Base-by-base conservation (phyloP, 2,888 invertebrate genomes). In the Sisyra nigra region DNA sequence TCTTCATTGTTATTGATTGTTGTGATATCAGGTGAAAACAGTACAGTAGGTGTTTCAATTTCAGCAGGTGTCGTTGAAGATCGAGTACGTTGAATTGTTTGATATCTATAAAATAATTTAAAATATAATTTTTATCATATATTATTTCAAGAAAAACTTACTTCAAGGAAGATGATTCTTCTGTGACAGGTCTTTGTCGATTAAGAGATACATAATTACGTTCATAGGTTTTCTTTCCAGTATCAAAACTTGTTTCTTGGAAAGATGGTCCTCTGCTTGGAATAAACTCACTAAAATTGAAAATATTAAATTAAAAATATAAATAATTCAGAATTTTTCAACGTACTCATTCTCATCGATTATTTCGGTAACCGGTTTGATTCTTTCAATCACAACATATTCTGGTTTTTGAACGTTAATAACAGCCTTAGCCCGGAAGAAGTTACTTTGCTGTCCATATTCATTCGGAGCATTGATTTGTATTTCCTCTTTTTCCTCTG, bases 341-440 rank as follows among this genome's bases (percentile, higher is more conserved):
- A 34, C 11, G 8, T 34, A 34, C 15, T 34, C 15, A 34, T 34
- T 48, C 34, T 49, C 50, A 45, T 50, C 47, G 41, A 51, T 52
- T 7, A 55, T 56, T 2, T 58, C 55, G 5, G 67, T 63, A 3
- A 66, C 65, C 2, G 70, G 71, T 48, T 73, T 65, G 45, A 67
- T 70, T 51, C 80, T 64, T 52, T 71, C 67, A 33, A 82, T 77
- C 2, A 78, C 79, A 2, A 77, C 75, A 52, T 81, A 81, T 54
- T 77, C 74, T 2, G 76, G 76, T 14, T 58, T 58, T 8, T 30
- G 15, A 6, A 15, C 14, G 15, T 11, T 19, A 18, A 17, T 15
- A n/a, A 17, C 17, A 14, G 38, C 19, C 11, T 17, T 18, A 18
- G 38, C 11, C 3, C 24, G 24, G 24, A 24, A 24, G 24, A 24